These are phyloP conservation scores for Chloebia gouldiae DNA, from an alignment of 2,113 vertebrate species.

Conservation along the genomic window DNA sequence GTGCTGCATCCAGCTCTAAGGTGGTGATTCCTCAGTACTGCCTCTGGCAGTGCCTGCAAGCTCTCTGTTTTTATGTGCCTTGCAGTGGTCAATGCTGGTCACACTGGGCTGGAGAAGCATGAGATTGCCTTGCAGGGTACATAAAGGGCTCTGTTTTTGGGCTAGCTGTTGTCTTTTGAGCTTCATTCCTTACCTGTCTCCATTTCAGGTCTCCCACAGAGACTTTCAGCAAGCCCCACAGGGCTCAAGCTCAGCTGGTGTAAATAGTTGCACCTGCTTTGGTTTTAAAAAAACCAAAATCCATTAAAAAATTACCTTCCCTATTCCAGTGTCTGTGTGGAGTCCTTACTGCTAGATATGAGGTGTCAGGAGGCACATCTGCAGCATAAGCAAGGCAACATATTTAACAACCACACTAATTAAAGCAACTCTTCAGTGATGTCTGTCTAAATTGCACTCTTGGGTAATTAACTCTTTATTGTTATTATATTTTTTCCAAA, in stretches of 20 bases:
- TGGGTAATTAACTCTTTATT: not conserved
- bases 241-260: not conserved
- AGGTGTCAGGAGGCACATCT: not conserved
- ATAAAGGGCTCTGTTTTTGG: not conserved
- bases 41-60: not conserved
- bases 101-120: not conserved
- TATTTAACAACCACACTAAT: not conserved
- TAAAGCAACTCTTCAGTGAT: not conserved
- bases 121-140: not conserved
- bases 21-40: not conserved
- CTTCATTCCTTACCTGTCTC: not conserved
- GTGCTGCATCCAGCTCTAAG: not conserved
- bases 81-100: not conserved
- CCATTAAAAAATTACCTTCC: not conserved
- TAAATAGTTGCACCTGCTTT: not conserved
- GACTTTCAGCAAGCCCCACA: not conserved
- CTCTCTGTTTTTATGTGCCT: not conserved
- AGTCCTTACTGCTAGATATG: not conserved
- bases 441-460: not conserved
- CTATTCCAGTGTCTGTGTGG: not conserved
- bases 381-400: not conserved
- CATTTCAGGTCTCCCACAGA: not conserved
- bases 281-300: not conserved
- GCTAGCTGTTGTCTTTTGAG: not conserved
- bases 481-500: not conserved